Conservation (phyloP, 2,888 invertebrate genomes). For the Drosophila trichaetosa region DNA sequence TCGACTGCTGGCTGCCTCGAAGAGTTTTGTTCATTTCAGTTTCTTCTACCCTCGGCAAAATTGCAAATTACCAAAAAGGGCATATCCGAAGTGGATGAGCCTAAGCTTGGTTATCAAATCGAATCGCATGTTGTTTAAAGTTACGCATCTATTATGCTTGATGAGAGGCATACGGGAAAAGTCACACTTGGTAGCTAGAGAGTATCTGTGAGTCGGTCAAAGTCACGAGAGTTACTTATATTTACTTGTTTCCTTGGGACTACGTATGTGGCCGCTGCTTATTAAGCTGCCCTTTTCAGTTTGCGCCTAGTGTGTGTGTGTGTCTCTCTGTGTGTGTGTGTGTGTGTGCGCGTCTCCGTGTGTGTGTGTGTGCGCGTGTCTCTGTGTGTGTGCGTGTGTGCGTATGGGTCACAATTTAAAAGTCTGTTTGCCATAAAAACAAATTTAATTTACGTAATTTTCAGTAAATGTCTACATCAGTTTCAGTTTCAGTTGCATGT, state of each 20-base stretch:
- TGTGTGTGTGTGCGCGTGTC: conserved; percentile 1
- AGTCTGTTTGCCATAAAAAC: conserved; percentile 75
- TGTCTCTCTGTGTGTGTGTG: background rate
- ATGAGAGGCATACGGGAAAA: background rate
- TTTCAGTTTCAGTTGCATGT: conserved; percentile 67
- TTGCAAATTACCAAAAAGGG: background rate
- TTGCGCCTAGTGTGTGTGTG: background rate
- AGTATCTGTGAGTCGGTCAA: background rate
- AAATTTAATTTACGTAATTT: conserved; percentile 82
- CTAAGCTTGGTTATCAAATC: background rate
- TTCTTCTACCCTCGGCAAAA: conserved; percentile 28
- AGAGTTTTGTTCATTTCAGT: conserved; percentile 71
- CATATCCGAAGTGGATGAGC: background rate
- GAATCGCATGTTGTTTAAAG: background rate
- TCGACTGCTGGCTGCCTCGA: conserved; percentile 28
- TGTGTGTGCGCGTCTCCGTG: background rate
- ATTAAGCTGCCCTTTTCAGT: conserved; percentile 66
- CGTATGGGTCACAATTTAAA: conserved; percentile 52
- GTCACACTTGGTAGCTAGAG: background rate
- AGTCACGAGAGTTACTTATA: no score
- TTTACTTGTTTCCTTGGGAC: conserved; percentile 25
- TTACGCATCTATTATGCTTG: background rate
- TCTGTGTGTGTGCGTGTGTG: conserved; percentile 23
- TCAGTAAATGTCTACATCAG: conserved; percentile 80
- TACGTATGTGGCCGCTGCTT: conserved; percentile 60